Conservation (phyloP, 2,888 invertebrate genomes). For the Cantharis rustica region DNA sequence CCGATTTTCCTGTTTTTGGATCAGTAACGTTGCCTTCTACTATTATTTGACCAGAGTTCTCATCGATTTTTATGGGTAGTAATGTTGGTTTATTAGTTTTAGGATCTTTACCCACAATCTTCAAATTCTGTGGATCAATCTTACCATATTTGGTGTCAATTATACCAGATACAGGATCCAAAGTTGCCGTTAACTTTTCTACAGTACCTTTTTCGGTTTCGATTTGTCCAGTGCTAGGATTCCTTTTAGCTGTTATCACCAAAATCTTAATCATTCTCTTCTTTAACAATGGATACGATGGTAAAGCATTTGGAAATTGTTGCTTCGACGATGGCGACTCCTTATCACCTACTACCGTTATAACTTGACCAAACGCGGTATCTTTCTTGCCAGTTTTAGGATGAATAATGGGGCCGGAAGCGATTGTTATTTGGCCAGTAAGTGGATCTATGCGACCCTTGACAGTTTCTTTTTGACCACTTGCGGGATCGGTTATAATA, state of each 20-base stretch:
- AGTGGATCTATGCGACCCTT: slow-evolving; percentile 67
- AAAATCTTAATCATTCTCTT: slow-evolving; percentile 55
- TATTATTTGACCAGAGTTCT: slow-evolving; percentile 54
- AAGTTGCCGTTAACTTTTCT: slow-evolving; percentile 63
- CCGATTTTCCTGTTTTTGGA: slow-evolving; percentile 55
- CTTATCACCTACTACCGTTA: slow-evolving; percentile 48
- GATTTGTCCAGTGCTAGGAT: slow-evolving; percentile 60
- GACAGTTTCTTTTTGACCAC: slow-evolving; percentile 67
- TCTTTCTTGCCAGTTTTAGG: slow-evolving; percentile 70
- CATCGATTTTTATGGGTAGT: slow-evolving; percentile 52
- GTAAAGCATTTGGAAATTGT: slow-evolving; percentile 60
- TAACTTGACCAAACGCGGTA: slow-evolving; percentile 65
- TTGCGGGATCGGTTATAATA: slow-evolving; percentile 64
- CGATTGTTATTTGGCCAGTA: slow-evolving; percentile 70
- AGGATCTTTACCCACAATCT: slow-evolving; percentile 53
- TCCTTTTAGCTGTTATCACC: slow-evolving; percentile 56
- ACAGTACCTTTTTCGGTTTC: slow-evolving; percentile 65
- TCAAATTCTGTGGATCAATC: slow-evolving; percentile 71
- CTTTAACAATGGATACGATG: slow-evolving; percentile 53
- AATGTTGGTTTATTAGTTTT: slow-evolving; percentile 52
- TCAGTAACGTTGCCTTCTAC: slow-evolving; percentile 54
- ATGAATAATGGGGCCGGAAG: slow-evolving; percentile 67
- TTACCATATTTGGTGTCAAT: slow-evolving; percentile 76
- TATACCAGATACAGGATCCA: slow-evolving; percentile 73
- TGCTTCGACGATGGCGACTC: slow-evolving; percentile 54